Conservation (phyloP, 64 coral and sea anemone species). For the Dendrophyllia cribrosa region DNA sequence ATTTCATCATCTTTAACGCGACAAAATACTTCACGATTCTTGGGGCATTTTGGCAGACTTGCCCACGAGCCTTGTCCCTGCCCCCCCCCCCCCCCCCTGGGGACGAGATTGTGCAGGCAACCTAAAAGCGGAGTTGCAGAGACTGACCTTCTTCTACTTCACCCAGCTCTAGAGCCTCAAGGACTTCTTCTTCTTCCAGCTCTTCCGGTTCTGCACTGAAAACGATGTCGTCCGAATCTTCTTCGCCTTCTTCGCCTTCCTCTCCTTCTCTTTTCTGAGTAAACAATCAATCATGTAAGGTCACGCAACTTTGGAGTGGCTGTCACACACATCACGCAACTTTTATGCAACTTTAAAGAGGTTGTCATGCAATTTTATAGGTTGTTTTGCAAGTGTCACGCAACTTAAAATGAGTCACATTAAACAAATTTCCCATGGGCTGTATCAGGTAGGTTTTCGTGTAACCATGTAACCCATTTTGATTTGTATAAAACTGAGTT, state of each 20-base stretch:
- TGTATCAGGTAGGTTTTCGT: background rate
- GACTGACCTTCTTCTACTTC: constrained; percentile 86
- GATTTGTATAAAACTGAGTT: no score
- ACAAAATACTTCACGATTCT: no score
- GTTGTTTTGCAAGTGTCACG: no score
- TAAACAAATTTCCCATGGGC: background rate
- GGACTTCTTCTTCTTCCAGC: constrained; percentile 81
- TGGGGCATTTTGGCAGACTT: no score
- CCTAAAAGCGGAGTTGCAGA: no score
- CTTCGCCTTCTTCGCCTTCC: constrained; percentile 48
- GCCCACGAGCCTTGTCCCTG: no score
- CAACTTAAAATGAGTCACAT: background rate
- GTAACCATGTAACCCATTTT: no score
- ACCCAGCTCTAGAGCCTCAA: constrained; percentile 75
- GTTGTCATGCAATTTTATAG: background rate
- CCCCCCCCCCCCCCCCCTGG: no score
- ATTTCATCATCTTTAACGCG: no score
- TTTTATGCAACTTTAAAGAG: no score
- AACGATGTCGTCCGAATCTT: constrained; percentile 50
- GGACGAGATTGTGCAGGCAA: no score
- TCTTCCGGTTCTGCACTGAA: constrained; percentile 93
- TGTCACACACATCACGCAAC: background rate
- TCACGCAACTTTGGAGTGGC: background rate
- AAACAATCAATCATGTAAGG: background rate
- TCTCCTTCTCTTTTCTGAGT: constrained; percentile 43